Conservation (phyloP, 2,797 vertebrate species). For the Artibeus lituratus region DNA sequence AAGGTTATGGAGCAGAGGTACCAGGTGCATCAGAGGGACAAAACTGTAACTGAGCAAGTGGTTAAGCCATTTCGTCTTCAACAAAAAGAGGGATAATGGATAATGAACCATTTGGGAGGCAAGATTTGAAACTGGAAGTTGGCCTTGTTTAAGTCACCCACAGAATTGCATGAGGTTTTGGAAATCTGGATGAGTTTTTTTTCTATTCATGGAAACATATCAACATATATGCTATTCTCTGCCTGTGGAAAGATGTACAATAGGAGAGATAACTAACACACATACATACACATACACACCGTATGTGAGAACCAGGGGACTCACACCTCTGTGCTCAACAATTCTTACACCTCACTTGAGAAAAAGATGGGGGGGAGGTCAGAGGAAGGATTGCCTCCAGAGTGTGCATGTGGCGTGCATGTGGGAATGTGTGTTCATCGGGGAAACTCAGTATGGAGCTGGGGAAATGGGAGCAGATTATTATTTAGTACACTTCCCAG, state of each 20-base stretch:
- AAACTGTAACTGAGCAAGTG: not conserved
- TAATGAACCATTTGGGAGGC: not conserved
- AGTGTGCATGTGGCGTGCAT: not conserved
- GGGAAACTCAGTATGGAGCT: not conserved
- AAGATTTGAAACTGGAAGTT: not conserved
- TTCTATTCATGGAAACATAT: not conserved
- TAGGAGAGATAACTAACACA: not conserved
- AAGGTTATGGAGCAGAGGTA: not conserved
- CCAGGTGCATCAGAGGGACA: not conserved
- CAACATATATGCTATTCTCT: not conserved
- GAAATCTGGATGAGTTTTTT: not conserved
- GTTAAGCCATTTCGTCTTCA: not conserved
- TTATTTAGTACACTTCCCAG: not conserved
- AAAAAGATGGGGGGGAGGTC: not conserved
- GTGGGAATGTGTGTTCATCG: not conserved
- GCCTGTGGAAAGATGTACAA: not conserved
- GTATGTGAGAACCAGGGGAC: not conserved
- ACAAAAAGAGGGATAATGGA: not conserved
- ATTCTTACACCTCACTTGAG: not conserved
- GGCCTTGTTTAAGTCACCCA: not conserved
- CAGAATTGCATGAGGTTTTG: not conserved
- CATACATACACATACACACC: not conserved
- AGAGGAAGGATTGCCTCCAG: not conserved
- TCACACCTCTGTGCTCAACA: not conserved
- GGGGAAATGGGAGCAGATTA: not conserved